These are phyloP conservation scores for Heliconius ethilla DNA, from an alignment of 2,888 invertebrate genomes.

Conservation along the genomic window DNA sequence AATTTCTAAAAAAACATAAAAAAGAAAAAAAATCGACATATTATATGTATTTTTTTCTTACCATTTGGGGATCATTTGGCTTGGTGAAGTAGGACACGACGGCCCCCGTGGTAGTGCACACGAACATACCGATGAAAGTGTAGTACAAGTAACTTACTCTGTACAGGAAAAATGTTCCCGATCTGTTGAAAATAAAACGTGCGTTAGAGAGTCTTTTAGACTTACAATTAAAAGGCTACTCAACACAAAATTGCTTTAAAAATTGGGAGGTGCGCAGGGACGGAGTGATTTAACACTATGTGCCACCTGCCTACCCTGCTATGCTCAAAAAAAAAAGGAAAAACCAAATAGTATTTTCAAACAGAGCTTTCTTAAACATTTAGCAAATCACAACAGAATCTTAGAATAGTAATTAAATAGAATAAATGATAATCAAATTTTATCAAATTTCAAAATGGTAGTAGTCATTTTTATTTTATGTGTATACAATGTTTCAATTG, in stretches of 20 bases:
- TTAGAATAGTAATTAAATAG: neutral
- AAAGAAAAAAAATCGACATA: neutral
- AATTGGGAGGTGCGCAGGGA: neutral
- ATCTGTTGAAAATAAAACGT: slow-evolving; percentile 57
- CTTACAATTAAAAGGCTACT: no score
- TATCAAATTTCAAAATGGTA: neutral
- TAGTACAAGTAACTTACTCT: slow-evolving; percentile 90
- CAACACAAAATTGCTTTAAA: neutral
- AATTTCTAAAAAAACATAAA: neutral
- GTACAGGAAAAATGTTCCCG: slow-evolving; percentile 85
- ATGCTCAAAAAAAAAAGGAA: no score
- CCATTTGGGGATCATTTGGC: slow-evolving; percentile 81
- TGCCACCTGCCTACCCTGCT: neutral
- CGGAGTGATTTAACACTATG: neutral
- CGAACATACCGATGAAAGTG: slow-evolving; percentile 86
- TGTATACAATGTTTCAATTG: neutral
- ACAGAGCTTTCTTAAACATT: no score
- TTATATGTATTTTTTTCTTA: slow-evolving; percentile 43
- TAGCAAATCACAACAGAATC: neutral
- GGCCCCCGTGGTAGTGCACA: slow-evolving; percentile 84
- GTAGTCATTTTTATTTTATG: neutral
- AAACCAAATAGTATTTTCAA: neutral
- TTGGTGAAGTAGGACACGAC: slow-evolving; percentile 86
- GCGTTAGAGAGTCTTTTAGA: no score
- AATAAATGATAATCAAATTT: no score